These are phyloP conservation scores for Ceratosolen fusciceps DNA, from an alignment of 1,140 invertebrate genomes.

Conservation along the genomic window DNA sequence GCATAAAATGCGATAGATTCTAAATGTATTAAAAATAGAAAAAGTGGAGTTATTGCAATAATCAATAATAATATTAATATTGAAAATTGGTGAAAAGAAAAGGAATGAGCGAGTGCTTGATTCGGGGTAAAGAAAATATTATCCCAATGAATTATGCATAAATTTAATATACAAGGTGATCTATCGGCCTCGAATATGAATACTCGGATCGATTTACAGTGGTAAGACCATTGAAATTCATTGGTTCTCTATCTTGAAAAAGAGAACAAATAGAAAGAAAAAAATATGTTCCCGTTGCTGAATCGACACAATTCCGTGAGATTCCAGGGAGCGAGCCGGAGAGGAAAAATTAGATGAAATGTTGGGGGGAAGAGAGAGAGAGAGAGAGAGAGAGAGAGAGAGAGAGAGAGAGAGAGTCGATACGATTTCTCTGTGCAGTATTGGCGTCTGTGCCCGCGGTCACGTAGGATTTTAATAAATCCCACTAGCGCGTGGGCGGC, in stretches of 20 bases:
- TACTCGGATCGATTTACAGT: not conserved
- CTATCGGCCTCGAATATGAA: not conserved
- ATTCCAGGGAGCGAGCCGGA: not conserved
- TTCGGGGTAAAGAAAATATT: too few species aligned
- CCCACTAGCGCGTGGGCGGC: slow-evolving; percentile 21
- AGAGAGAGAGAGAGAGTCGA: not conserved
- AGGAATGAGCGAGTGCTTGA: too few species aligned
- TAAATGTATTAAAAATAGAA: too few species aligned
- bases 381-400: not conserved
- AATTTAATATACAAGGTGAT: too few species aligned
- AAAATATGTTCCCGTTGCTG: not conserved
- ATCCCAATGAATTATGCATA: too few species aligned
- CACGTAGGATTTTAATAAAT: slow-evolving; percentile 46
- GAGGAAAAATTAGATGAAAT: not conserved
- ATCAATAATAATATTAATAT: too few species aligned
- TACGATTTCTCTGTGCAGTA: slow-evolving; percentile 19
- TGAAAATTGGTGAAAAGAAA: too few species aligned
- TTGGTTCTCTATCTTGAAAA: not conserved
- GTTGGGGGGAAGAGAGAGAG: not conserved
- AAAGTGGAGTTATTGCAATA: too few species aligned
- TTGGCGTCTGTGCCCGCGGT: slow-evolving; percentile 10
- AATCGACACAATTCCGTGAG: slow-evolving; percentile 2
- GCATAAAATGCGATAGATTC: too few species aligned
- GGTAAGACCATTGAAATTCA: slow-evolving; percentile 15
- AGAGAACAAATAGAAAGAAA: not conserved